Conservation (phyloP, 2,797 vertebrate species). For the Iguana delicatissima region DNA sequence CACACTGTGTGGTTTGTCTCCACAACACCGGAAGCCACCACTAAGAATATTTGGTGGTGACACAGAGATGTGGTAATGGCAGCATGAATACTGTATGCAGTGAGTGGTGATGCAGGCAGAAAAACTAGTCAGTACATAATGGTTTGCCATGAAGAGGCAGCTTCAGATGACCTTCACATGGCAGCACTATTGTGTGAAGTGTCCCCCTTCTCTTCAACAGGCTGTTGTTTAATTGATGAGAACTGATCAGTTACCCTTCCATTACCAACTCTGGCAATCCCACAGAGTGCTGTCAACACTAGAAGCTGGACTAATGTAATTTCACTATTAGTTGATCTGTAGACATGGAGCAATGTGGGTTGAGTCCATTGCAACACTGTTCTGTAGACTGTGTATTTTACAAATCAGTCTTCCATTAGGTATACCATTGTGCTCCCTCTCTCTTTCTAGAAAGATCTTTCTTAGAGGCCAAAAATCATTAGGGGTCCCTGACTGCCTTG, state of each 20-base stretch:
- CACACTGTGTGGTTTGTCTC: neutral
- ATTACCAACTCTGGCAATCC: neutral
- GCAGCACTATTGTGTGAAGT: neutral
- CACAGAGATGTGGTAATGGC: neutral
- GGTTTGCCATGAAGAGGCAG: neutral
- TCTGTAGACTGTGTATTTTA: neutral
- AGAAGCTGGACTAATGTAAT: neutral
- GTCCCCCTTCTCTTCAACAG: neutral
- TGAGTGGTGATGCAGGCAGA: neutral
- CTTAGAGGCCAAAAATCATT: constrained; percentile 25
- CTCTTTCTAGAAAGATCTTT: constrained; percentile 24
- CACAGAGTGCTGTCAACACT: neutral
- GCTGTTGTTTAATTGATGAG: neutral
- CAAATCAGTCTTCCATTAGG: neutral
- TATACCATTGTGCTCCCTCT: neutral
- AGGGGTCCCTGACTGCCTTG: neutral
- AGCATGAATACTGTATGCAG: neutral
- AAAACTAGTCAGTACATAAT: neutral
- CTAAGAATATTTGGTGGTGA: neutral
- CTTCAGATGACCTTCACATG: neutral
- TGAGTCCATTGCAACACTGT: neutral
- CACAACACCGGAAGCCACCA: neutral
- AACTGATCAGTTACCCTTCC: neutral
- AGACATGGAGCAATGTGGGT: neutral
- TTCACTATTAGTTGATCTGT: neutral